Evolutionary conservation across 2,797 vertebrate genomes (phyloP).

Genomic region (Argya squamiceps): DNA sequence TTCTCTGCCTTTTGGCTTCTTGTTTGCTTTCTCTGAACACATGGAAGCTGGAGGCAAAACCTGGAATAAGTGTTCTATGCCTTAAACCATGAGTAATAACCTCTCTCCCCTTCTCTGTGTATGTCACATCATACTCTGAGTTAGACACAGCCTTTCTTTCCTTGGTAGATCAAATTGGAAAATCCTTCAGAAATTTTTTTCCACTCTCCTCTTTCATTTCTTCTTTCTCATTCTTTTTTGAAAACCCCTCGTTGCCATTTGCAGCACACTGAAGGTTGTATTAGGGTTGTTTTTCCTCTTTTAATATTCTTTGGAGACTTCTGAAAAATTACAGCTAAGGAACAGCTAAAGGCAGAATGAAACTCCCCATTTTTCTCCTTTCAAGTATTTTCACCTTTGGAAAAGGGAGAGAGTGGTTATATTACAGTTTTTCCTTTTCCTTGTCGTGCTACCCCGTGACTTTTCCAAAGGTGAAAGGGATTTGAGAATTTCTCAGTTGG

Average conservation of each 20-base stretch:
- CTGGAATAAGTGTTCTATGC: neutral
- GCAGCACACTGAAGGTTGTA: neutral
- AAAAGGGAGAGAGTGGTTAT: constrained; percentile 21
- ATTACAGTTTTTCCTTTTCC: constrained; percentile 37
- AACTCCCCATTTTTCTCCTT: constrained; percentile 6
- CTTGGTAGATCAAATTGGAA: neutral
- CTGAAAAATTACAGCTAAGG: neutral
- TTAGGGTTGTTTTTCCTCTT: neutral
- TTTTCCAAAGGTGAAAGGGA: constrained; percentile 42
- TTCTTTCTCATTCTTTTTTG: neutral
- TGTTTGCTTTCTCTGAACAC: neutral
- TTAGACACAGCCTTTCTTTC: neutral
- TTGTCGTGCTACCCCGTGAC: neutral
- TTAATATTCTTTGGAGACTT: neutral
- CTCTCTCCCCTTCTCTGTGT: neutral
- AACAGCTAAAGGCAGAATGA: constrained; percentile 1
- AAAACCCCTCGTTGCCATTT: neutral
- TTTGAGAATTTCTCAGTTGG: neutral
- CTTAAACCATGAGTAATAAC: neutral
- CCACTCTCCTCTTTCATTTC: neutral
- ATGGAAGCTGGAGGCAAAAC: neutral
- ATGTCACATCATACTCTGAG: neutral
- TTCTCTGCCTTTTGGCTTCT: neutral
- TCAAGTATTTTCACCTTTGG: constrained; percentile 15
- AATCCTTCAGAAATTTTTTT: neutral